Base-by-base conservation (phyloP, 1,140 invertebrate species). In the Bombus difficillimus region DNA sequence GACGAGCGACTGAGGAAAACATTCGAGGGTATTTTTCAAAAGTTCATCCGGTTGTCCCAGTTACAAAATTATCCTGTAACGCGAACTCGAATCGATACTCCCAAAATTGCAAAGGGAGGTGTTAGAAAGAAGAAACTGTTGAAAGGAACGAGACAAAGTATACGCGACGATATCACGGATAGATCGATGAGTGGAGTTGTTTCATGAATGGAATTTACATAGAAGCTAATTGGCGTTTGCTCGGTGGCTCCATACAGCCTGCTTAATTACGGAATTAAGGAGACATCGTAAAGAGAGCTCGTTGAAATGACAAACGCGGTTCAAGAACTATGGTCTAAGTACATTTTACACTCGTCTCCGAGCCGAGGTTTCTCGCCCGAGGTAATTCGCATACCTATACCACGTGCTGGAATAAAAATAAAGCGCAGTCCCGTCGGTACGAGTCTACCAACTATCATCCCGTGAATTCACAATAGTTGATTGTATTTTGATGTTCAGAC, bases 341-440 rank as follows among this genome's bases (percentile, higher is more conserved):
- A 66, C 37, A 13, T 80, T 78, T 74, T 37, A 41, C 53, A n/a
- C 25, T 78, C 37, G 22, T 57, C 41, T 86, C 43, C 10, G 57
- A 57, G 22, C 43, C 66, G 18, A n/a, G 43, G 66, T 80, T 53
- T 69, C 71, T 66, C 66, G n/a, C 18, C 25, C 18, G 28, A 32
- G 18, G 22, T 73, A 57, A 82, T n/a, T 64, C 43, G 34, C 57
- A n/a, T 77, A 25, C 28, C 71, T 64, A 22, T 34, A 87, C 59
- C 88, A 86, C 71, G 69, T 80, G 87, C 37, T 68, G 75, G 47
- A 80, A 89, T 76, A 76, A 83, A 89, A 86, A 88, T 89, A 80
- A 86, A 86, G 32, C 64, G 6, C 37, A n/a, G 47, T 13, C 62
- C 53, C 39, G 22, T 77, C 34, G 64, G 12, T 57, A 28, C 47